Base-by-base conservation (phyloP, 2,888 invertebrate genomes). In the Eilema depressum region DNA sequence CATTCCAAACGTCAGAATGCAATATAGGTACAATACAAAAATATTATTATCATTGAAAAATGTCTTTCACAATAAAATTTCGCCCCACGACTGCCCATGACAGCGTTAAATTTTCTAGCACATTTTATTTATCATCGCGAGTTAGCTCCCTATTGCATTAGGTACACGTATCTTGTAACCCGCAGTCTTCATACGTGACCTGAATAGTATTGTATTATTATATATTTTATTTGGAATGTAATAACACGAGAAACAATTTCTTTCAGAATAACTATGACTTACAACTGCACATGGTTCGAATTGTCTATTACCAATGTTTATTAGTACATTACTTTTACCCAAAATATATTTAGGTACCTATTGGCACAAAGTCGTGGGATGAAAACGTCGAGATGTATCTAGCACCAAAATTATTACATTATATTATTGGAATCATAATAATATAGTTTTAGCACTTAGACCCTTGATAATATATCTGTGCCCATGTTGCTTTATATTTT, bases 151-250 rank as follows among this genome's bases (percentile, higher is more conserved):
- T 67, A 23, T 61, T 61, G 47, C 28, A 23, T 23, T n/a, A 2
- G 53, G 12, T 33, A 67, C 47, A 61, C 23, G 41, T 67, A 67
- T 61, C 66, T 53, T 47, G 47, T 67, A 33, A 63, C 61, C 14
- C 53, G 62, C 30, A n/a, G 67, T 67, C 28, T 47, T 30, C 53
- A 37, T 33, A 62, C 68, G 68, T 62, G 68, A 62, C 33, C 23
- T 28, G 62, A 68, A 63, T 62, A 20, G n/a, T 53, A 53, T 62
- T 61, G 23, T 33, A 37, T 47, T 61, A 61, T 67, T 67, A 53
- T 67, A 61, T 53, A 11, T 41, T 67, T 66, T 66, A 41, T 33
- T 23, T 23, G 47, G 14, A 25, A 60, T 23, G 28, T 17, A 20
- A 41, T 41, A 60, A 61, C 30, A 33, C 20, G 20, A 68, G 33